Evolutionary conservation across 2,797 vertebrate genomes (phyloP).

Genomic region (Parotocinclus haroldoi): DNA sequence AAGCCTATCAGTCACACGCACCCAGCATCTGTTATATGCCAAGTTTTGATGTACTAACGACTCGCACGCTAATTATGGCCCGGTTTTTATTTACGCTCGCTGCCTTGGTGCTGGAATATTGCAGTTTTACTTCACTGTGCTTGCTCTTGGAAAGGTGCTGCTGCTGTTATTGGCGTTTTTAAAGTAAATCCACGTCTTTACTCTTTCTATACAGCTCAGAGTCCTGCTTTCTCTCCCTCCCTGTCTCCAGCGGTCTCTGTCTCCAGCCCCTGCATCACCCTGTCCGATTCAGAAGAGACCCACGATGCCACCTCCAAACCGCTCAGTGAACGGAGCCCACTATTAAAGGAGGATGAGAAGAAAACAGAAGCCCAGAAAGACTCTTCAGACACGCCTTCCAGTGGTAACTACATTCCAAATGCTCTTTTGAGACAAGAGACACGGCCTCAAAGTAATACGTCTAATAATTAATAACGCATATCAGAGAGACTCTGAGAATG

Average conservation of each 20-base stretch:
- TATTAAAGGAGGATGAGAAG: background rate
- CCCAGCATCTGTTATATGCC: conserved; percentile 36
- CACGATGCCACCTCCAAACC: conserved; percentile 1
- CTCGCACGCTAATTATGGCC: conserved; percentile 29
- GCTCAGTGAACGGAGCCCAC: background rate
- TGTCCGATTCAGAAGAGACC: conserved; percentile 18
- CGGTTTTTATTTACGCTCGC: conserved; percentile 13
- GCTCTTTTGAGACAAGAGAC: no score
- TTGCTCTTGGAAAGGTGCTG: no score
- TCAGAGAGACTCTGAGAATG: no score
- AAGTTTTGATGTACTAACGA: conserved; percentile 21
- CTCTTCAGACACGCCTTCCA: conserved; percentile 2
- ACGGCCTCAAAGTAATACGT: no score
- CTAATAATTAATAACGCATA: no score
- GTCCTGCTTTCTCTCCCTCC: conserved; percentile 20
- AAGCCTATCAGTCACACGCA: conserved; percentile 40
- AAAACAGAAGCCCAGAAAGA: background rate
- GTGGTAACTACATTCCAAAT: background rate
- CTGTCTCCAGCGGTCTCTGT: conserved; percentile 41
- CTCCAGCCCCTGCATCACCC: conserved; percentile 34
- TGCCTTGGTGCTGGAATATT: background rate
- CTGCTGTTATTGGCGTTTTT: background rate
- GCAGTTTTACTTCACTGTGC: no score
- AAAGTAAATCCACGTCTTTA: background rate
- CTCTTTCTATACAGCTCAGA: conserved; percentile 9